Evolutionary conservation across 64 coral and sea anemone genomes (phyloP).

Genomic region (Platygyra sinensis): DNA sequence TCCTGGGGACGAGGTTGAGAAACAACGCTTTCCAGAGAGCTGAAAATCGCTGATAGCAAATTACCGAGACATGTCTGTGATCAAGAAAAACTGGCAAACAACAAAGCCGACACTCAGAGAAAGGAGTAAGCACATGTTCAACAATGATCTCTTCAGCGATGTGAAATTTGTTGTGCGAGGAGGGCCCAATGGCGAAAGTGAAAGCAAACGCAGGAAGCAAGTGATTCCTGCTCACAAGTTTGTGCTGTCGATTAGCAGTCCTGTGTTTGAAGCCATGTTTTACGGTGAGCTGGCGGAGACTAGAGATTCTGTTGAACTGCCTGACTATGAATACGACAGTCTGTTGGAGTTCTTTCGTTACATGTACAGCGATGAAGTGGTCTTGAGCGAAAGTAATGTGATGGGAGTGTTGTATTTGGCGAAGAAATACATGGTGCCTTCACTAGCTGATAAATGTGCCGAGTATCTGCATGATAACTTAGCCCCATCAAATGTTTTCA

Average conservation of each 20-base stretch:
- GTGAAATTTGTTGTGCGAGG: not conserved
- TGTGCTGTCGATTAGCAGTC: not conserved
- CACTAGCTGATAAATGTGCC: constrained; percentile 3
- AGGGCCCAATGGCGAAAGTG: not conserved
- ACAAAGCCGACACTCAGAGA: not conserved
- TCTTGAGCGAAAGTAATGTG: not conserved
- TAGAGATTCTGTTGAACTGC: not conserved
- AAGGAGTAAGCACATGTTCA: not conserved
- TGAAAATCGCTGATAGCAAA: too few species aligned
- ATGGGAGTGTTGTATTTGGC: constrained; percentile 20
- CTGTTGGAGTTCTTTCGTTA: not conserved
- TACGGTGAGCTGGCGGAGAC: not conserved
- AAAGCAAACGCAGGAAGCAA: not conserved
- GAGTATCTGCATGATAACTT: not conserved
- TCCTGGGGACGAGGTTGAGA: too few species aligned
- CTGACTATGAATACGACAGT: not conserved
- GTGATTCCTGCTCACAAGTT: constrained; percentile 1
- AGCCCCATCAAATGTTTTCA: constrained; percentile 15
- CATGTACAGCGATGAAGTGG: constrained; percentile 8
- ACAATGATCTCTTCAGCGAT: not conserved
- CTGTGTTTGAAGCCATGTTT: constrained; percentile 22
- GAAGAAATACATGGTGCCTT: not conserved
- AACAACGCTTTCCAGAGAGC: too few species aligned
- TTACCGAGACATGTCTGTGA: not conserved
- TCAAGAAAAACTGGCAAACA: not conserved